Percentiles rank a stretch among this genome's conserved stretches.
Conservation (phyloP, 1,140 invertebrate species). For the Drosophila subpulchrella region DNA sequence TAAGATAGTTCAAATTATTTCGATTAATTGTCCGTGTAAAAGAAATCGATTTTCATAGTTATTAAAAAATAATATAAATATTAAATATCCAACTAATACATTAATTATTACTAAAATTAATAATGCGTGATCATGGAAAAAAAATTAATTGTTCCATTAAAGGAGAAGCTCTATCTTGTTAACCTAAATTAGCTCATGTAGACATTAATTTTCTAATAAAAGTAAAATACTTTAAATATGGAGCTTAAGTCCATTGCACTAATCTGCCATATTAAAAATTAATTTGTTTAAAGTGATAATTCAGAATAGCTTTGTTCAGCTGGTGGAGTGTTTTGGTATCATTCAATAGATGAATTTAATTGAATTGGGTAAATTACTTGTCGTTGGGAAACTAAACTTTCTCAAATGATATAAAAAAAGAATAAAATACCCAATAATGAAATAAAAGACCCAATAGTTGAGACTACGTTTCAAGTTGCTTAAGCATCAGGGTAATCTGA, state of each 20-base stretch:
- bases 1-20: conserved; percentile 88
- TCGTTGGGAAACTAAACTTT: conserved; percentile 84
- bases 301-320: conserved; percentile 86
- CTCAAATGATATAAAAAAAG: conserved; percentile 86
- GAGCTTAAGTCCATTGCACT: conserved; percentile 87
- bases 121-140: conserved; percentile 87
- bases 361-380: conserved; percentile 84
- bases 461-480: conserved; percentile 88
- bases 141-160: conserved; percentile 87
- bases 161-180: conserved; percentile 86
- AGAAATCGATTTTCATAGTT: conserved; percentile 85
- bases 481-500: conserved; percentile 89
- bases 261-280: conserved; percentile 86
- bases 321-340: conserved; percentile 86
- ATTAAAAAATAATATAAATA: conserved; percentile 85
- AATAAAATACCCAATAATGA: conserved; percentile 86
- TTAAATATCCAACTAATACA: conserved; percentile 87
- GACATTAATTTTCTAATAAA: conserved; percentile 85
- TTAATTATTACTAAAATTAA: conserved; percentile 86
- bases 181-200: conserved; percentile 86
- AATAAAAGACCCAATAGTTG: conserved; percentile 87
- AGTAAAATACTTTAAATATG: conserved; percentile 86
- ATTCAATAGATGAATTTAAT: conserved; percentile 86
- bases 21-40: conserved; percentile 86
- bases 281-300: conserved; percentile 85